These are phyloP conservation scores for Labeo catla DNA, from an alignment of 2,113 vertebrate genomes.

Conservation along the genomic window DNA sequence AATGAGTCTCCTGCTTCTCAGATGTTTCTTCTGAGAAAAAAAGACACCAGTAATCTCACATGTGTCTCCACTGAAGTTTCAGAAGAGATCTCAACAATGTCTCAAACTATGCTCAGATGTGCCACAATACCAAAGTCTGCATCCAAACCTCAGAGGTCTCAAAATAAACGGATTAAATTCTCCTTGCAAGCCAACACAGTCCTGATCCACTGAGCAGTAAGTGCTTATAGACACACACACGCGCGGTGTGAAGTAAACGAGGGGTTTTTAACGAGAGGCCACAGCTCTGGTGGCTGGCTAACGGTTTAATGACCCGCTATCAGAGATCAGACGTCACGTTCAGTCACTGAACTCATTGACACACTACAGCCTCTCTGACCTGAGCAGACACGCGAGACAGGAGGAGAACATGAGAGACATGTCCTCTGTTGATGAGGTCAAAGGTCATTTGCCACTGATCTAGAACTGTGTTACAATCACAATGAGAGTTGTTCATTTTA, in stretches of 20 bases:
- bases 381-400: no score
- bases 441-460: no score
- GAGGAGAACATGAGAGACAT: no score
- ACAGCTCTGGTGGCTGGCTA: background rate
- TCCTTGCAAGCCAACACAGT: background rate
- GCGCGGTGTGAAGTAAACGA: background rate
- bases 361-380: background rate
- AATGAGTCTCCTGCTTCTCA: background rate
- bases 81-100: background rate
- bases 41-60: no score
- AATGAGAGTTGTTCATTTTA: background rate
- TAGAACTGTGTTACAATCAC: background rate
- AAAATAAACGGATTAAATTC: background rate
- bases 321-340: background rate
- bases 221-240: no score
- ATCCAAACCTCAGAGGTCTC: background rate
- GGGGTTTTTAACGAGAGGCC: background rate
- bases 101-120: background rate
- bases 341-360: background rate
- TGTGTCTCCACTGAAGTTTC: background rate
- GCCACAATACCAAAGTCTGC: background rate
- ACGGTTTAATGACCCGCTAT: background rate
- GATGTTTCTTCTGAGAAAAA: background rate
- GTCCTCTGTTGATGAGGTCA: no score
- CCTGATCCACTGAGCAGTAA: no score